Evolutionary conservation across 2,797 vertebrate genomes (phyloP).

Genomic region (Jordanella pulchra): DNA sequence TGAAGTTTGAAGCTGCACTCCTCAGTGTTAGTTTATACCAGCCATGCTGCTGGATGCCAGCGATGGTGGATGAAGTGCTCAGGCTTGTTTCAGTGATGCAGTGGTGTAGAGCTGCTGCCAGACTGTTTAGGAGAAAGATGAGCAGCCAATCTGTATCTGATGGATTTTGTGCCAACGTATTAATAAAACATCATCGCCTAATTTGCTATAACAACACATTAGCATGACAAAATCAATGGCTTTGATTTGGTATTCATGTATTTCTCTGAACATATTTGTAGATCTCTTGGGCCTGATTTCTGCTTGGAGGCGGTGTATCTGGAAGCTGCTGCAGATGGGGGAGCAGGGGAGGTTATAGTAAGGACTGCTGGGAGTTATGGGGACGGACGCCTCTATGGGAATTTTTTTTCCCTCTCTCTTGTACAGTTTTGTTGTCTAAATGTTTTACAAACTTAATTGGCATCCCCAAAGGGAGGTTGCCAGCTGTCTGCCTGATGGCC

Average conservation of each 20-base stretch:
- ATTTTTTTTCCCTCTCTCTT: constrained; percentile 69
- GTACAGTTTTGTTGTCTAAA: constrained; percentile 88
- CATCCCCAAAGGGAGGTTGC: constrained; percentile 80
- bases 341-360: constrained; percentile 62
- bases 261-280: constrained; percentile 76
- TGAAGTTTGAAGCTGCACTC: constrained; percentile 53
- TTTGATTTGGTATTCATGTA: constrained; percentile 82
- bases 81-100: constrained; percentile 16
- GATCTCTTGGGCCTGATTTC: constrained; percentile 62
- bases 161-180: constrained; percentile 48
- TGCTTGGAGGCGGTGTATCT: constrained; percentile 71
- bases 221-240: constrained; percentile 79
- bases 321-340: constrained; percentile 77
- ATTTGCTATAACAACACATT: constrained; percentile 77
- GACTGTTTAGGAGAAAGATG: constrained; percentile 25
- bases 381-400: constrained; percentile 71
- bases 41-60: constrained; percentile 45
- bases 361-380: constrained; percentile 74
- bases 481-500: constrained; percentile 86
- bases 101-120: constrained; percentile 17
- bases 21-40: constrained; percentile 31
- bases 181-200: constrained; percentile 76
- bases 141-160: constrained; percentile 42
- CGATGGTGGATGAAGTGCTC: constrained; percentile 25
- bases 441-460: constrained; percentile 89